Evolutionary conservation across 2,113 vertebrate genomes (phyloP).

Genomic region (Lathamus discolor): DNA sequence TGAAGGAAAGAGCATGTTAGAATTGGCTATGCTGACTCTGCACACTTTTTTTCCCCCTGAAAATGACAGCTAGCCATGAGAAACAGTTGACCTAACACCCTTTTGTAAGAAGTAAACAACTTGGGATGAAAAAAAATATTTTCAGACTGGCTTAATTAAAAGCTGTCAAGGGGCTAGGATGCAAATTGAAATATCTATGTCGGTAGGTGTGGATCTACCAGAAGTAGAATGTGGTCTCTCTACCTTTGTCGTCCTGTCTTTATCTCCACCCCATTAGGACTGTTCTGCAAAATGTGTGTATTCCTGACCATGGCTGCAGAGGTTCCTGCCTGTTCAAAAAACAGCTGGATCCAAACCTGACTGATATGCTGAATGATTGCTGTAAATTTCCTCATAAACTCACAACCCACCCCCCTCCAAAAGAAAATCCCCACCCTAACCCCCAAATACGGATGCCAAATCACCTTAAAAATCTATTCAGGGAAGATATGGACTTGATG

Average conservation of each 20-base stretch:
- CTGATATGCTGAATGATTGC: background rate
- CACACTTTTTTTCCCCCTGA: background rate
- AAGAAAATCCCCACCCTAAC: background rate
- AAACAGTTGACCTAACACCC: background rate
- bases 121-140: background rate
- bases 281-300: background rate
- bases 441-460: background rate
- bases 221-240: background rate
- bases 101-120: background rate
- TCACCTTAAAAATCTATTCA: background rate
- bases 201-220: background rate
- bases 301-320: background rate
- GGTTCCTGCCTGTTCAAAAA: background rate
- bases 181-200: background rate
- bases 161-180: background rate
- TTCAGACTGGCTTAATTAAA: background rate
- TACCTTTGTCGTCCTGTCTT: background rate
- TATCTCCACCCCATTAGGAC: background rate
- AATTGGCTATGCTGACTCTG: background rate
- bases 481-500: slow-evolving; percentile 42
- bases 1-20: background rate
- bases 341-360: background rate
- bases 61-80: background rate
- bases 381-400: background rate
- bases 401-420: background rate